Evolutionary conservation across 2,797 vertebrate species (phyloP).

Genomic region (Psittacula derbiana): DNA sequence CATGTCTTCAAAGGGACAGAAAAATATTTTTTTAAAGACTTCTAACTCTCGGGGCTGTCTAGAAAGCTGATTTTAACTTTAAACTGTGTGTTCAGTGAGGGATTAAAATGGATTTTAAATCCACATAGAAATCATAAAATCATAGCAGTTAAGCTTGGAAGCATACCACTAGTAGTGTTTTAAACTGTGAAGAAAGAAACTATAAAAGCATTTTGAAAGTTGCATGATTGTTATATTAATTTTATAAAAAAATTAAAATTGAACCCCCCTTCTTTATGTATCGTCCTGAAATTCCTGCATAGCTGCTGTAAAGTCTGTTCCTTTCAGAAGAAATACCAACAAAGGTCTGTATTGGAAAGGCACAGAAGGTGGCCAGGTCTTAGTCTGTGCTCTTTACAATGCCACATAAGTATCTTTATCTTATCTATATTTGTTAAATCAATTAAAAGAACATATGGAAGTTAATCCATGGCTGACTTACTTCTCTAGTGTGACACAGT

Average conservation of each 20-base stretch:
- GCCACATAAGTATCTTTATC: slow-evolving; percentile 33
- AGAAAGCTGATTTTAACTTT: slow-evolving; percentile 1
- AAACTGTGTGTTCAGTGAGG: not conserved
- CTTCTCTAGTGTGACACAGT: not conserved
- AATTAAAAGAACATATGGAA: slow-evolving; percentile 61
- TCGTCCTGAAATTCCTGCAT: not conserved
- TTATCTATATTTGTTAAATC: slow-evolving; percentile 38
- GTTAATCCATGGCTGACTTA: slow-evolving; percentile 59
- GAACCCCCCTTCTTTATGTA: not conserved
- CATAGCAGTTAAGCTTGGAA: not conserved
- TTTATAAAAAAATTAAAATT: not conserved
- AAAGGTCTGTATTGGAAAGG: not conserved
- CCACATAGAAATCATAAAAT: not conserved
- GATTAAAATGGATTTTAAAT: slow-evolving; percentile 10
- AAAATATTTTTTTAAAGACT: slow-evolving; percentile 1
- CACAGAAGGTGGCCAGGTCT: not conserved
- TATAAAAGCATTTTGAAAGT: not conserved
- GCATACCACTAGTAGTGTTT: not conserved
- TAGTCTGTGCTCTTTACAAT: not conserved
- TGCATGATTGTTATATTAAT: not conserved
- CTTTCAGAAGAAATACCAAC: not conserved
- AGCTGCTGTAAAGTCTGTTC: not conserved
- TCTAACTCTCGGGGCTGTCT: not conserved
- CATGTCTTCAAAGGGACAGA: not conserved
- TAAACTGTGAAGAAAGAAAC: not conserved